Evolutionary conservation across 2,113 vertebrate genomes (phyloP).

Genomic region (Nesospiza acunhae): DNA sequence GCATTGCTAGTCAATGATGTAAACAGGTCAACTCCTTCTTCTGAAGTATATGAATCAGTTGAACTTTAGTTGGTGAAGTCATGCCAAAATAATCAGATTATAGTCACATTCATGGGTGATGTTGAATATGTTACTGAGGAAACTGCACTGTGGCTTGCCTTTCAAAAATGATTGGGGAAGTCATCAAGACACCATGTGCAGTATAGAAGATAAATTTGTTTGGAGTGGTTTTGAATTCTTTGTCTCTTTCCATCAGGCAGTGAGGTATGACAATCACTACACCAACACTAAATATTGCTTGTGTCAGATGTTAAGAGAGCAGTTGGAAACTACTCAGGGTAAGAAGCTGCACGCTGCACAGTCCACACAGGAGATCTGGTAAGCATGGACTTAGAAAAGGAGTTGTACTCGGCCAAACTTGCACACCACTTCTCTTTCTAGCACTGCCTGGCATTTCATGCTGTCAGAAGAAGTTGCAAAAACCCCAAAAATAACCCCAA

Average conservation of each 20-base stretch:
- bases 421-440: not conserved
- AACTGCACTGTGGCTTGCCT: not conserved
- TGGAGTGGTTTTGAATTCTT: not conserved
- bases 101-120: not conserved
- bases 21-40: not conserved
- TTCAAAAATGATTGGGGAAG: not conserved
- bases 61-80: not conserved
- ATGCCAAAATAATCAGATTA: not conserved
- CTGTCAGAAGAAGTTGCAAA: not conserved
- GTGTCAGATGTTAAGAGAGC: slow-evolving; percentile 95
- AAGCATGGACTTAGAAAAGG: slow-evolving; percentile 16
- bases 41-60: not conserved
- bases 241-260: slow-evolving; percentile 77
- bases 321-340: slow-evolving; percentile 88
- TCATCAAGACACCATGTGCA: not conserved
- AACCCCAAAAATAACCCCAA: not conserved
- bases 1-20: not conserved
- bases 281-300: slow-evolving; percentile 98
- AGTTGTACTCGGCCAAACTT: not conserved
- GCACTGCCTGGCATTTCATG: not conserved
- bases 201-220: not conserved
- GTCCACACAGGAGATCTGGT: slow-evolving; percentile 90
- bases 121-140: not conserved
- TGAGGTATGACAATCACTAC: slow-evolving; percentile 90
- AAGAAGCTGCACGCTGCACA: slow-evolving; percentile 89